These are phyloP conservation scores for Adelphocoris suturalis DNA, from an alignment of 2,888 invertebrate species.

Conservation along the genomic window DNA sequence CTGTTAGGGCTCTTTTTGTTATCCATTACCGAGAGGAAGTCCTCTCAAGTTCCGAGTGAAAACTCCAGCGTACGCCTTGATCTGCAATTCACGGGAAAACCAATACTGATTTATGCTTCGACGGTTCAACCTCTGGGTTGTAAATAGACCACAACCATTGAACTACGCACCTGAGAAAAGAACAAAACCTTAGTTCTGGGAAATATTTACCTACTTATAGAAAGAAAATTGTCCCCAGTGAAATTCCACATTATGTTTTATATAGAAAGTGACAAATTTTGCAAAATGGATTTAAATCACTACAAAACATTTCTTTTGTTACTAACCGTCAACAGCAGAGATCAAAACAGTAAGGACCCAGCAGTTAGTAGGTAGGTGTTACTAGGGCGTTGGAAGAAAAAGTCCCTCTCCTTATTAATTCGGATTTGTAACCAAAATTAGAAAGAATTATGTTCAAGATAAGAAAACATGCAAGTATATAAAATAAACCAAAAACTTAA, in stretches of 20 bases:
- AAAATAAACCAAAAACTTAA: too few species aligned
- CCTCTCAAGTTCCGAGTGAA: slow-evolving; percentile 3
- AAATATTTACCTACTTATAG: neutral
- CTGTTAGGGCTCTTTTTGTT: slow-evolving; percentile 70
- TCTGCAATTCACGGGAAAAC: neutral
- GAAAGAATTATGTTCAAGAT: too few species aligned
- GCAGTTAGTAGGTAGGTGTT: neutral
- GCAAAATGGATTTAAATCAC: too few species aligned
- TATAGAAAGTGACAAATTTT: neutral
- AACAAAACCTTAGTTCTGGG: neutral
- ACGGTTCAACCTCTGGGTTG: neutral
- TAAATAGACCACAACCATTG: neutral
- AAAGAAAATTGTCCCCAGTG: neutral
- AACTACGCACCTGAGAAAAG: neutral
- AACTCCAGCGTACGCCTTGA: slow-evolving; percentile 30
- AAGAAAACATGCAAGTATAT: too few species aligned
- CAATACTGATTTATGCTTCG: neutral
- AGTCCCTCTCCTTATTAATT: too few species aligned
- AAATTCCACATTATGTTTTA: neutral
- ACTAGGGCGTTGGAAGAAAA: neutral
- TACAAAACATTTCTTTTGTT: too few species aligned
- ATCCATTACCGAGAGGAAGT: slow-evolving; percentile 61
- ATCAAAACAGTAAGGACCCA: neutral
- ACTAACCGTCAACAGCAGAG: neutral
- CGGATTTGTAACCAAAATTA: too few species aligned